Evolutionary conservation across 2,113 vertebrate genomes (phyloP), one percentile per base, ranked within the genome.

Genomic region (Eulemur macaco): DNA sequence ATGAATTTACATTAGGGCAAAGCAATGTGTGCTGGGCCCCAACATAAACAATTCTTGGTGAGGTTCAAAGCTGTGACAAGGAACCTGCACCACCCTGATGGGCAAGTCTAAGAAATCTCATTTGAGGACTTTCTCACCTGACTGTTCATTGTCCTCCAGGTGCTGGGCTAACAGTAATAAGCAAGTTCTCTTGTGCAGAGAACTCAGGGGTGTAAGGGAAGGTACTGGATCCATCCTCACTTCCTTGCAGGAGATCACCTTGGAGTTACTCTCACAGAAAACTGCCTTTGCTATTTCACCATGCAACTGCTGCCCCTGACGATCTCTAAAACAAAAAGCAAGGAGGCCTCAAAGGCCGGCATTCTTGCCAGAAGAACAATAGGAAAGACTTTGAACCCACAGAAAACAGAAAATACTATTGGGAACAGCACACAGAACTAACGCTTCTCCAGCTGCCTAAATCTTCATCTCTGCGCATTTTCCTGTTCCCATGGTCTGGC

Each of bases 21-120:
- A 34, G 14, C 29, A 8, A 21, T 56, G 74, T 25, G n/a, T 34
- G 74, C 20, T 21, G n/a, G 86, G n/a, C 60, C 25, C 68, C 68
- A 29, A 45, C 13, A 58, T 47, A 45, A 23, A 29, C 50, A 13
- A 29, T 37, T 29, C 45, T 45, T 9, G n/a, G 58, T 25, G 12
- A 74, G 9, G 45, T 47, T 63, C 42, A 8, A 25, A 54, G 29
- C 37, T 12, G 42, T 7, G 17, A 27, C 6, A 0, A 39, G 74
- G 15, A 42, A 2, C 39, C 34, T 0, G 8, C 7, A 25, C 15
- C 58, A n/a, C 5, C 1, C 1, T 2, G 6, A 15, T 4, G 6
- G 15, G 29, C 11, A 25, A 14, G 6, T 58, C 56, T 31, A 31
- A 23, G 31, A 78, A 54, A 68, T 14, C 17, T 54, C 6, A 42